These are phyloP conservation scores for Sesamia inferens DNA, from an alignment of 2,888 invertebrate genomes.

Conservation along the genomic window DNA sequence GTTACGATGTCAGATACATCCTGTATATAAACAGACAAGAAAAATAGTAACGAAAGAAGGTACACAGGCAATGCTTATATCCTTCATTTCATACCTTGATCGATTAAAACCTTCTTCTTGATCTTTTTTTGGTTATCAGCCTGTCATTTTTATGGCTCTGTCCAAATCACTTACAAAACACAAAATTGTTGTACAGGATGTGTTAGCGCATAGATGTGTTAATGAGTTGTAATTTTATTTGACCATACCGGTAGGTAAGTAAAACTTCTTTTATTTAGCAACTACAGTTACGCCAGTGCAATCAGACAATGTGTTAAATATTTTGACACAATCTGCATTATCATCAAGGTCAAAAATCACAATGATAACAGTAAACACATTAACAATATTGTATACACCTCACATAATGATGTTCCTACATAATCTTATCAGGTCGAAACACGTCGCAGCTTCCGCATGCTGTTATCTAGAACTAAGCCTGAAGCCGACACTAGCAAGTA, in stretches of 20 bases:
- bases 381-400: too few species aligned
- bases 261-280: not conserved
- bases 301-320: not conserved
- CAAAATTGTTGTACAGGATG: too few species aligned
- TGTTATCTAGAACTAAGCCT: conserved; percentile 48
- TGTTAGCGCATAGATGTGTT: not conserved
- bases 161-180: not conserved
- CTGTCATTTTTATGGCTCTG: too few species aligned
- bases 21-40: too few species aligned
- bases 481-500: conserved; percentile 60
- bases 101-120: not conserved
- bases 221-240: not conserved
- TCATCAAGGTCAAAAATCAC: not conserved
- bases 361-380: not conserved
- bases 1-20: too few species aligned
- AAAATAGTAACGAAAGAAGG: too few species aligned
- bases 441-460: conserved; percentile 59
- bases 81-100: not conserved
- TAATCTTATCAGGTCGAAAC: conserved; percentile 28
- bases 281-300: not conserved
- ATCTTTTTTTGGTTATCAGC: not conserved
- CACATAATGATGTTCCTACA: conserved; percentile 11
- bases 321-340: too few species aligned
- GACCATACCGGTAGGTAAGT: not conserved
- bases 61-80: too few species aligned